Evolutionary conservation across 2,113 vertebrate species (phyloP).

Genomic region (Macroglossus sobrinus): DNA sequence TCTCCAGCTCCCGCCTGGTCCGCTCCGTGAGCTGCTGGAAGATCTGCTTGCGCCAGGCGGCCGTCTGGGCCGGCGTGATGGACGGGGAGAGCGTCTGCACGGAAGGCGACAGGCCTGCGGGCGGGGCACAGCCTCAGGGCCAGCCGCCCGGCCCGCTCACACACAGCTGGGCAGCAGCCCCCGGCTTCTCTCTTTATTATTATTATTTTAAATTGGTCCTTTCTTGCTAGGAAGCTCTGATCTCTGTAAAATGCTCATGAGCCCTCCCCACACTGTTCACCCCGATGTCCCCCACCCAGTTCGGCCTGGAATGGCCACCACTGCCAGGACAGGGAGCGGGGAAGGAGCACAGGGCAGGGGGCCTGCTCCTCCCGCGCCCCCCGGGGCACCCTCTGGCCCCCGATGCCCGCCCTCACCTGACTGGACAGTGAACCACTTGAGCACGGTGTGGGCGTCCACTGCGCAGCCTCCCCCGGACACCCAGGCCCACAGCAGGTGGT

Average conservation of each 20-base stretch:
- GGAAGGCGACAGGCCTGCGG: conserved; percentile 86
- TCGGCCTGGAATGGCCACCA: not conserved
- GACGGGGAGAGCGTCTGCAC: conserved; percentile 90
- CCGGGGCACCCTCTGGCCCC: too few species aligned
- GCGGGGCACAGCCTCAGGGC: conserved; percentile 32
- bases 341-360: not conserved
- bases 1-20: conserved; percentile 93
- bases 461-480: conserved; percentile 92
- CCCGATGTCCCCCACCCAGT: not conserved
- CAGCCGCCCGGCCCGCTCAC: rapidly evolving
- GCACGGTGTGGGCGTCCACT: conserved; percentile 85
- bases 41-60: conserved; percentile 94
- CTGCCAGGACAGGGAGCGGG: not conserved
- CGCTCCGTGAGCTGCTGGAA: conserved; percentile 95
- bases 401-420: conserved; percentile 78
- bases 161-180: not conserved
- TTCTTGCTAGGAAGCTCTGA: not conserved
- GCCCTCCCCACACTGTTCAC: not conserved
- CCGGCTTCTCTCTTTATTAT: too few species aligned
- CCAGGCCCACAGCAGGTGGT: conserved; percentile 94
- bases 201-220: too few species aligned
- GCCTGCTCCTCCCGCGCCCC: too few species aligned
- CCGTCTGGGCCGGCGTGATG: conserved; percentile 90
- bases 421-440: conserved; percentile 90
- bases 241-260: not conserved